Evolutionary conservation across 2,888 invertebrate genomes (phyloP), one percentile per base, ranked within the genome.

Genomic region (Caenorhabditis afra): DNA sequence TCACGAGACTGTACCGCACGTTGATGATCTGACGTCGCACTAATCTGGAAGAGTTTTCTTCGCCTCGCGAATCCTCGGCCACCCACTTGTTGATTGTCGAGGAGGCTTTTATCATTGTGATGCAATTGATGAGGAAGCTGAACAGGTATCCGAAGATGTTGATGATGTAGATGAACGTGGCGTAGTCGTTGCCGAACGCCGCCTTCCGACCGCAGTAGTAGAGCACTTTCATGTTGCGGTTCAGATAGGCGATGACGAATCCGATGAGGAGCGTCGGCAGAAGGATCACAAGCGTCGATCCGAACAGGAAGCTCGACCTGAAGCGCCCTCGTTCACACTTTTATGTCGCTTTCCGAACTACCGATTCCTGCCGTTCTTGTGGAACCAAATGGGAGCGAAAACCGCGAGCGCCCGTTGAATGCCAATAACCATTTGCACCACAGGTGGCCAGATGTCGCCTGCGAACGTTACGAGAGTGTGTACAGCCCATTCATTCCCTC

Each of bases 171-270:
- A 84, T 82, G 49, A 79, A 82, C n/a, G 70, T 70, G 7, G 81
- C 81, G 49, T 80, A 84, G 29, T 68, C 67, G 29, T 65, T 80
- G 16, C 84, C 81, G 53, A 86, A 86, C 1, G 86, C 83, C 3
- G 85, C 86, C 59, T 86, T 86, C 55, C 86, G 29, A 11, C 86
- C 86, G 49, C 86, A 86, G 52, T 79, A 86, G 61, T 86, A 86
- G 16, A 59, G 57, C 0, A 77, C 73, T 53, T 79, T 59, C n/a
- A 67, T 71, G 58, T 75, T 29, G 18, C 78, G 57, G 16, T 78
- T 76, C 3, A 75, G 10, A 49, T 81, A 85, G 12, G 85, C 85
- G 11, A 82, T 70, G 5, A 76, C 64, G 37, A 81, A 85, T 1
- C 83, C 85, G 37, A 81, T 49, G 2, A 79, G 35, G 3, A 83